Evolutionary conservation across 2,888 invertebrate species (phyloP).

Genomic region (Rhaphigaster nebulosa): DNA sequence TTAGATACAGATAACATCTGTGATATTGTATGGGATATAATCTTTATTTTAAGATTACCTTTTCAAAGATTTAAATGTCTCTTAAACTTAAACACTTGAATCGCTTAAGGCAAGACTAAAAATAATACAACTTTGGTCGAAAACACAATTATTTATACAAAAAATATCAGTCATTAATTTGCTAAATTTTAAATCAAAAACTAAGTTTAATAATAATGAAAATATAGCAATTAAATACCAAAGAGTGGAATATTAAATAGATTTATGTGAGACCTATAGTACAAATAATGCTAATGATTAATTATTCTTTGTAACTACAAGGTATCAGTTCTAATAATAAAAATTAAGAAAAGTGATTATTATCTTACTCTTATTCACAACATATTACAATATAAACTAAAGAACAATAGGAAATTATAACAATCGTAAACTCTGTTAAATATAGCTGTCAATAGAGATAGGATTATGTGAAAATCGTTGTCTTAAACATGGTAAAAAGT

Average conservation of each 20-base stretch:
- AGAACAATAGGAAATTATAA: not conserved
- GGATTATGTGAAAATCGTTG: not conserved
- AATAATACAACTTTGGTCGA: not conserved
- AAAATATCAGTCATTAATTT: slow-evolving; percentile 4
- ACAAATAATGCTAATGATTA: not conserved
- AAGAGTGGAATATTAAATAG: not conserved
- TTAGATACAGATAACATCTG: not conserved
- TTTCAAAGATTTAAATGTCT: not conserved
- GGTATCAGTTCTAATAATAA: not conserved
- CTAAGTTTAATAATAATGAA: not conserved
- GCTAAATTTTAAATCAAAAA: not conserved
- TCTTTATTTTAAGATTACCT: not conserved
- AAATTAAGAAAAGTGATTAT: not conserved
- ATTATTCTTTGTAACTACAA: not conserved
- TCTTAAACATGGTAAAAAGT: not conserved
- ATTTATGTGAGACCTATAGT: not conserved
- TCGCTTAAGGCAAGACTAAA: not conserved
- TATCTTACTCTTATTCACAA: not conserved
- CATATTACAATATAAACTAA: not conserved
- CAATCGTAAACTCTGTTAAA: slow-evolving; percentile 2
- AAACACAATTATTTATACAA: not conserved
- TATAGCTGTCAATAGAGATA: not conserved
- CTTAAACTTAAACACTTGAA: not conserved
- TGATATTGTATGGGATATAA: not conserved
- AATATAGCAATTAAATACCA: not conserved